Percentiles rank a stretch among this genome's conserved stretches.
Evolutionary conservation across 2,113 vertebrate species (phyloP).

Genomic region (human (Homo sapiens)): GRCh38 chr1:19548501-19549000

Average conservation of each 20-base stretch:
- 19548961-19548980: not conserved
- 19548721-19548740: not conserved
- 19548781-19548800: not conserved
- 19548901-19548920: not conserved
- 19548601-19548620: too few species aligned
- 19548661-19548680: not conserved
- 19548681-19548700: not conserved
- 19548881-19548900: not conserved
- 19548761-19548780: not conserved
- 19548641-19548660: too few species aligned
- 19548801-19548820: not conserved
- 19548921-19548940: not conserved
- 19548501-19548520: too few species aligned
- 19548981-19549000: not conserved
- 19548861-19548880: not conserved
- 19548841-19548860: not conserved
- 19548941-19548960: not conserved
- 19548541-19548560: not conserved
- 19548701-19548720: conserved; percentile 31
- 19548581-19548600: too few species aligned
- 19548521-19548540: not conserved
- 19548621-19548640: too few species aligned
- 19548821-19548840: not conserved
- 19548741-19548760: conserved; percentile 6
- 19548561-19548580: too few species aligned